phyloP scores from a whole-genome alignment of 2,797 vertebrate species.

The Todus mexicanus region DNA sequence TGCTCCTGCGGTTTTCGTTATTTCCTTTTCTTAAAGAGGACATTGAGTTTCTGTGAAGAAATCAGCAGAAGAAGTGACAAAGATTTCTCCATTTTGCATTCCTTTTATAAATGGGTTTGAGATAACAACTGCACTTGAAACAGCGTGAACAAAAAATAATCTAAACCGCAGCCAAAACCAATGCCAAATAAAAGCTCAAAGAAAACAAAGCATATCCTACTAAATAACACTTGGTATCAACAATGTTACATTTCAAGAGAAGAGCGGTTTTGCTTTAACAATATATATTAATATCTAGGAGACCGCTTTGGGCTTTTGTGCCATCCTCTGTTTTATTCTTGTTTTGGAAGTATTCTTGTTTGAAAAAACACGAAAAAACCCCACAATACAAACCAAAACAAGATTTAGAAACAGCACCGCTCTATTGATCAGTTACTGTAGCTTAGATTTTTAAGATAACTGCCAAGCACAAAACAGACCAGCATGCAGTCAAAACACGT shows the following conservation, averaged over 20 bases:
- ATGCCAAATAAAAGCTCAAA: background rate
- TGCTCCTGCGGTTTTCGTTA: slow-evolving; percentile 83
- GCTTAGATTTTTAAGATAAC: background rate
- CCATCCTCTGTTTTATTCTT: background rate
- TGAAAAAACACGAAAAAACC: background rate
- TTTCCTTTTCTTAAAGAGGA: slow-evolving; percentile 85
- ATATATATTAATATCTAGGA: background rate
- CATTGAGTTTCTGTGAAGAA: slow-evolving; percentile 87
- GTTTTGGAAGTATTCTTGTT: background rate
- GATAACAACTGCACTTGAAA: background rate
- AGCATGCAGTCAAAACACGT: background rate
- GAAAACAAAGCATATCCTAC: background rate
- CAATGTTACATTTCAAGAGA: background rate
- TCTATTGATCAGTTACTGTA: background rate
- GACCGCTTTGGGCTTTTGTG: background rate
- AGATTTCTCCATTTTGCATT: background rate
- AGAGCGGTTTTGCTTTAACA: background rate
- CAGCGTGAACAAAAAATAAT: background rate
- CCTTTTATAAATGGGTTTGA: background rate
- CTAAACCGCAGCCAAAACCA: background rate
- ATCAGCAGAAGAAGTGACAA: background rate
- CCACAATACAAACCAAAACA: background rate
- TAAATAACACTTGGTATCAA: background rate
- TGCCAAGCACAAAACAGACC: background rate
- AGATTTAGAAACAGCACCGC: background rate